Evolutionary conservation across 2,113 vertebrate species (phyloP), one percentile per base, ranked within the genome.

Genomic region (Sula dactylatra): DNA sequence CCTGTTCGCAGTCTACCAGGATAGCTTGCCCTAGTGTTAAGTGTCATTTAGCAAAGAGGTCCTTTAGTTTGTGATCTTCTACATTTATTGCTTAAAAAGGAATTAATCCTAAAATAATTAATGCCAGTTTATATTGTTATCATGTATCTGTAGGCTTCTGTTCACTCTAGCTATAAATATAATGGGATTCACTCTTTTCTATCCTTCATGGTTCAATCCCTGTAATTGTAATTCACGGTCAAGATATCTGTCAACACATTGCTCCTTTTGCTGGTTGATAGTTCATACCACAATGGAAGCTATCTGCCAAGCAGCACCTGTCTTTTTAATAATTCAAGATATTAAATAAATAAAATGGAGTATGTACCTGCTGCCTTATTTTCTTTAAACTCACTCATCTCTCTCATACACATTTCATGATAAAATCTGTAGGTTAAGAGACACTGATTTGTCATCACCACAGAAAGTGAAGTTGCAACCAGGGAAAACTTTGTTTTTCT

Each of bases 291-390:
- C 86, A 97, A 54, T 64, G 67, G 76, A 90, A 96, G 73, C 50
- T 87, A 29, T 88, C 56, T 89, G 83, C 29, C 49, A 65, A 91
- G 45, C 13, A 72, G 36, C 61, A 94, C 78, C 64, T 79, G 21
- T 84, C 67, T 96, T 82, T 97, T 98, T 80, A 97, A 97, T 97
- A 97, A 97, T 97, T 97, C 82, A 97, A 31, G 82, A 47, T 86
- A 79, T 78, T 96, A 96, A 97, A 97, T 97, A 97, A 96, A 93
- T 96, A 93, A 97, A 96, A 92, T n/a, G 12, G 77, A 93, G 70
- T 88, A 89, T 62, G 22, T n/a, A 91, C 25, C 47, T 1, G 0
- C 40, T 86, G 86, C 52, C 94, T 91, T 92, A 85, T 93, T 96
- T 83, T 95, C 78, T 86, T 69, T 91, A 65, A 96, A 90, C 44